A percentile compares a stretch with the other conserved stretches of the same genome.
Evolutionary conservation across 2,113 vertebrate genomes (phyloP).

Genomic region (Paradoxurus hermaphroditus): DNA sequence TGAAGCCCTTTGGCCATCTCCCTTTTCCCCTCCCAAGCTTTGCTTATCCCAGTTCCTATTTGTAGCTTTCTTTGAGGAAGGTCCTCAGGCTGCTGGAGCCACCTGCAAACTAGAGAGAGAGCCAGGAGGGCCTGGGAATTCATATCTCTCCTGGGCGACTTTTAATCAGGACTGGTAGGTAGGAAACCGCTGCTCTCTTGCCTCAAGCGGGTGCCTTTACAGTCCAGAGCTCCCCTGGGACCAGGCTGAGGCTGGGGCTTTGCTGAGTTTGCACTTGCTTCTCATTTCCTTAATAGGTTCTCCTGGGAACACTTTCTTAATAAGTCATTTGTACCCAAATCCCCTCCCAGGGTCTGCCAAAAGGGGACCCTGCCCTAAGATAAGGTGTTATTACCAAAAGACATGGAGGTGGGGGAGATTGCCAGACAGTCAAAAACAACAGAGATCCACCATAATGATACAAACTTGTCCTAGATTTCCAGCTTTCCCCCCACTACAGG

Average conservation of each 20-base stretch:
- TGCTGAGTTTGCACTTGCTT: too few relatives aligned
- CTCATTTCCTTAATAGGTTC: neutral
- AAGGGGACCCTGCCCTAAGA: neutral
- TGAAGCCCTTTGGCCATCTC: neutral
- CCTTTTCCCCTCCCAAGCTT: too few relatives aligned
- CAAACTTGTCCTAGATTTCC: neutral
- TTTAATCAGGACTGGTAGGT: too few relatives aligned
- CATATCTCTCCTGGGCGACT: fast-evolving
- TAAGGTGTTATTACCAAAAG: neutral
- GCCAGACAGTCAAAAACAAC: neutral
- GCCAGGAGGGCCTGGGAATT: neutral
- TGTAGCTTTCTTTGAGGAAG: neutral
- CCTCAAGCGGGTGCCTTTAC: neutral
- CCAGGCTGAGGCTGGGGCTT: neutral
- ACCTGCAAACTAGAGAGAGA: neutral
- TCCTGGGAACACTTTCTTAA: neutral
- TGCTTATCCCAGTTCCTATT: neutral
- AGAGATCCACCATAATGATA: neutral
- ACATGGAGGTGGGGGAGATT: neutral
- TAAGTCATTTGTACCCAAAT: neutral
- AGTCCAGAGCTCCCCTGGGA: neutral
- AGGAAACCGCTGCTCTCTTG: neutral
- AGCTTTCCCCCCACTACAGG: neutral
- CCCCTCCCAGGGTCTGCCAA: neutral
- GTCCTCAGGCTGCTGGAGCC: neutral